Evolutionary conservation across 2,113 vertebrate genomes (phyloP).

Genomic region (Strix aluco): DNA sequence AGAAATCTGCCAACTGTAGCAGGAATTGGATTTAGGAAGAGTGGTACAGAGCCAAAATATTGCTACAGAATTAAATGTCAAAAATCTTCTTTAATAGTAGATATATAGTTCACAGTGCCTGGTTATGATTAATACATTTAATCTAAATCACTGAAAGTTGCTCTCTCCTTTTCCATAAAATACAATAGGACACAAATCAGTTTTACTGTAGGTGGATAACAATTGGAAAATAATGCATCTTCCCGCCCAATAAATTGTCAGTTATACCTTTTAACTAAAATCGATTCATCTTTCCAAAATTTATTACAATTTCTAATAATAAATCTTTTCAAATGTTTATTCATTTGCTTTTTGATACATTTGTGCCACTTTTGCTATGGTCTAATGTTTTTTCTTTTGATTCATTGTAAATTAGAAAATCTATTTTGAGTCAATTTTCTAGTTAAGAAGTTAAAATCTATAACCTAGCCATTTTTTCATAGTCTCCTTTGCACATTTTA

Average conservation of each 20-base stretch:
- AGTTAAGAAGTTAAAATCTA: constrained; percentile 94
- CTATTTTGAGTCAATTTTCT: constrained; percentile 97
- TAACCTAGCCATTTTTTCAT: constrained; percentile 74
- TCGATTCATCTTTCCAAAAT: constrained; percentile 97
- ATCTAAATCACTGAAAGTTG: constrained; percentile 99
- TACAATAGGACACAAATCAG: constrained; percentile 99
- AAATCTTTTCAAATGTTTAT: constrained; percentile 99
- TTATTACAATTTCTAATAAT: constrained; percentile 96
- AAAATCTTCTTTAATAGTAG: constrained; percentile 97
- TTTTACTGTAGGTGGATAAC: constrained; percentile 98
- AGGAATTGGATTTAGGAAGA: constrained; percentile 93
- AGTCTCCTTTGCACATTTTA: constrained; percentile 80
- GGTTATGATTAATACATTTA: constrained; percentile 99
- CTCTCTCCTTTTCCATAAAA: constrained; percentile 98
- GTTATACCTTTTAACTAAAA: constrained; percentile 99
- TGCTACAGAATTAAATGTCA: constrained; percentile 99
- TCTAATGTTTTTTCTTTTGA: constrained; percentile 95
- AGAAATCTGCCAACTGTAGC: constrained; percentile 90
- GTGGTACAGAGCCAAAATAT: constrained; percentile 96
- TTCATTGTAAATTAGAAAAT: constrained; percentile 98
- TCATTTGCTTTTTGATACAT: constrained; percentile 99
- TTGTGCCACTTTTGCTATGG: constrained; percentile 97
- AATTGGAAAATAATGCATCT: constrained; percentile 99
- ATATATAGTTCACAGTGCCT: constrained; percentile 98
- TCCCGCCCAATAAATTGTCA: constrained; percentile 99